These are phyloP conservation scores for Phrynosoma platyrhinos DNA, from an alignment of 2,113 vertebrate species.

Conservation along the genomic window DNA sequence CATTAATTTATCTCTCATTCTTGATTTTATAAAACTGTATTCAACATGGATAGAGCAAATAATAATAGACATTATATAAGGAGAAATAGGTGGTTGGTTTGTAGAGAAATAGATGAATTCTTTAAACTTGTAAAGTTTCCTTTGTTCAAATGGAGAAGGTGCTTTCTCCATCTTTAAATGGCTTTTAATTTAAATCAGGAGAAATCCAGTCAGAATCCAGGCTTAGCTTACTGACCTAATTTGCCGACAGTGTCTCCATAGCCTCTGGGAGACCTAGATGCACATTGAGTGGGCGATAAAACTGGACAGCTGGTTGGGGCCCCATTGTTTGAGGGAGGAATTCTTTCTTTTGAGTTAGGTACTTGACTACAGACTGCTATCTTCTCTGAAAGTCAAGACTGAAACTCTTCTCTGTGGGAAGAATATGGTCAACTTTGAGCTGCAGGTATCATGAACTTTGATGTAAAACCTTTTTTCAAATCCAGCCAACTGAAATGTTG, in stretches of 20 bases:
- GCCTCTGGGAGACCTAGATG: constrained; percentile 22
- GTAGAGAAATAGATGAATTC: too few relatives aligned
- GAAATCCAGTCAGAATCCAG: constrained; percentile 66
- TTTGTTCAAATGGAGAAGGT: too few relatives aligned
- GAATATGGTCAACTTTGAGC: too few relatives aligned
- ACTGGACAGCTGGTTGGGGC: background rate
- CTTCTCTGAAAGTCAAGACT: background rate
- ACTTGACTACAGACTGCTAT: background rate
- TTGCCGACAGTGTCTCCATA: constrained; percentile 37
- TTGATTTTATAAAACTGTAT: too few relatives aligned
- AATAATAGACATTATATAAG: too few relatives aligned
- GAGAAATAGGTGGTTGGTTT: too few relatives aligned
- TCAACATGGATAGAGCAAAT: too few relatives aligned
- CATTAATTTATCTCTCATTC: too few relatives aligned
- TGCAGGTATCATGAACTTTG: too few relatives aligned
- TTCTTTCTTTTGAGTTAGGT: background rate
- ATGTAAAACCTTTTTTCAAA: too few relatives aligned
- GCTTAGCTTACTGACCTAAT: constrained; percentile 73
- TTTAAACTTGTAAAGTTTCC: too few relatives aligned
- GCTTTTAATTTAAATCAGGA: constrained; percentile 44
- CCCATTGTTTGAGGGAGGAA: constrained; percentile 30
- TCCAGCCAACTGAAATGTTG: too few relatives aligned
- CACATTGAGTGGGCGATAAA: background rate
- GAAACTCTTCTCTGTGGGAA: background rate
- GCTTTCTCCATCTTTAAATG: background rate